Conservation (phyloP, 2,888 invertebrate genomes). For the Caenorhabditis sp. region DNA sequence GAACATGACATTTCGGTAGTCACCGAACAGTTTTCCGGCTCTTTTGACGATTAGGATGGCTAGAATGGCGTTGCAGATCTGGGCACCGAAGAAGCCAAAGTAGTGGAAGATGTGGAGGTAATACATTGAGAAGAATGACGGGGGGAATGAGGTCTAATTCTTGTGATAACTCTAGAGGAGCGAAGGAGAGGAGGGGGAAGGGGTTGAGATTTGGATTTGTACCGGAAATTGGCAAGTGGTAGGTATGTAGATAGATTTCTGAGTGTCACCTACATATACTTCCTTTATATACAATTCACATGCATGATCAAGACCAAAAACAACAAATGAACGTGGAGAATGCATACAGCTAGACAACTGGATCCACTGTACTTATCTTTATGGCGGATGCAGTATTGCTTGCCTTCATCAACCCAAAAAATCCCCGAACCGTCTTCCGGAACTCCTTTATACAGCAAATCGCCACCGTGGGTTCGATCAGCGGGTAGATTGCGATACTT, state of each 20-base stretch:
- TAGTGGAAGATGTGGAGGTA: slow-evolving; percentile 49
- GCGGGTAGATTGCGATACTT: slow-evolving; percentile 25
- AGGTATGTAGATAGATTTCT: too few species aligned
- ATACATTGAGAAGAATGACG: neutral
- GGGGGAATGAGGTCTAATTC: neutral
- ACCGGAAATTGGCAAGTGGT: neutral
- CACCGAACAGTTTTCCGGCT: slow-evolving; percentile 27
- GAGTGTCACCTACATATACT: too few species aligned
- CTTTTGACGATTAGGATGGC: slow-evolving; percentile 27
- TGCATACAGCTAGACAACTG: too few species aligned
- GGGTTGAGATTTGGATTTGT: too few species aligned
- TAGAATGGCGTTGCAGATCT: slow-evolving; percentile 28
- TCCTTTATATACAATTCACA: too few species aligned
- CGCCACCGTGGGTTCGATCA: slow-evolving; percentile 20
- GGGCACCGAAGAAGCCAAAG: slow-evolving; percentile 35
- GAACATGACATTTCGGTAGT: slow-evolving; percentile 38
- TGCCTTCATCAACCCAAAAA: too few species aligned
- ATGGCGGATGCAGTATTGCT: too few species aligned
- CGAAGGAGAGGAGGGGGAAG: too few species aligned
- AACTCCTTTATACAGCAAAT: slow-evolving; percentile 16
- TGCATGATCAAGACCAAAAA: too few species aligned
- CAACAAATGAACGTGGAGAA: too few species aligned
- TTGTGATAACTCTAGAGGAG: neutral
- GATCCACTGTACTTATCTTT: too few species aligned
- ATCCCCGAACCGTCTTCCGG: neutral